Conservation (phyloP, 2,888 invertebrate species). For the Parthenolecanium corni region DNA sequence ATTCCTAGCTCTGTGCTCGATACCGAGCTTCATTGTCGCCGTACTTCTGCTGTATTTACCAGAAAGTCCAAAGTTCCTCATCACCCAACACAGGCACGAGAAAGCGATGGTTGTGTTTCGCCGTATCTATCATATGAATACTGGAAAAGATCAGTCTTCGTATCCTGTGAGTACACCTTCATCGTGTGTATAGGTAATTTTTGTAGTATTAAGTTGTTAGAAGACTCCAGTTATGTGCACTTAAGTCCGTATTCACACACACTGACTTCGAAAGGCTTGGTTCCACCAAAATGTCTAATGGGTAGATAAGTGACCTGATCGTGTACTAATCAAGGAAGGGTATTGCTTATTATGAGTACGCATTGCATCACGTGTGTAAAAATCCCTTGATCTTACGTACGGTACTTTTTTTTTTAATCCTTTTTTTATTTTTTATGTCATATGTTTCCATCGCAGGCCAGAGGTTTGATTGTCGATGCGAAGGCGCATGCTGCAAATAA, state of each 20-base stretch:
- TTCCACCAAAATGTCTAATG: no score
- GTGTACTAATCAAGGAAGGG: no score
- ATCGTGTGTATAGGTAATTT: no score
- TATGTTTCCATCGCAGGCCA: constrained; percentile 20
- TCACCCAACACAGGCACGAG: constrained; percentile 64
- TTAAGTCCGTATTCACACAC: no score
- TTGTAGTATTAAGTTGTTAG: no score
- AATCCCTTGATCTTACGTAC: no score
- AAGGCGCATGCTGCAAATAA: constrained; percentile 3
- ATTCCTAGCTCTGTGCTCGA: constrained; percentile 74
- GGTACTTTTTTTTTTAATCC: no score
- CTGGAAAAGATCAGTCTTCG: constrained; percentile 57
- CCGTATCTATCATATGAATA: constrained; percentile 69
- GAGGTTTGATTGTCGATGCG: constrained; percentile 27
- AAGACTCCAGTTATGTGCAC: no score
- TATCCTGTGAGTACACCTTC: constrained; percentile 67
- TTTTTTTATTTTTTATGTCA: background rate
- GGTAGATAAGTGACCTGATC: no score
- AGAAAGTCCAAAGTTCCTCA: constrained; percentile 81
- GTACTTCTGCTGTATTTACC: constrained; percentile 69
- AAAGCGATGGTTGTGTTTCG: constrained; percentile 71
- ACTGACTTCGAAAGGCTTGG: background rate
- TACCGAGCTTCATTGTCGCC: constrained; percentile 79
- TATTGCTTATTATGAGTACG: no score
- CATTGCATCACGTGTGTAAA: no score